Evolutionary conservation across 2,113 vertebrate species (phyloP).

Genomic region (Mesitornis unicolor): DNA sequence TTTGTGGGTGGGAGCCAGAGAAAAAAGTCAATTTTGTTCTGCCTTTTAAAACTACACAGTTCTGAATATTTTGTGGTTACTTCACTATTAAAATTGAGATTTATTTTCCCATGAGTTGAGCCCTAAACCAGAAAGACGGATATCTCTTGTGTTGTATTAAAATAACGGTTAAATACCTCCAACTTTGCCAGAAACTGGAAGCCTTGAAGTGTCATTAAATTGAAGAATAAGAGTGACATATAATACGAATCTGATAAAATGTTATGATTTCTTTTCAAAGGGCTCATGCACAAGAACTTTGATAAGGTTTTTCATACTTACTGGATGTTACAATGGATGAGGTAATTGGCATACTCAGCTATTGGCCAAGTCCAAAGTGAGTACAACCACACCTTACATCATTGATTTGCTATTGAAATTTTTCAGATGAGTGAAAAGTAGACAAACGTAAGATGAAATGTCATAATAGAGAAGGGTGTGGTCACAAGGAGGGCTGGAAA

Average conservation of each 20-base stretch:
- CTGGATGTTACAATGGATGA: not conserved
- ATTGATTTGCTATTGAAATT: not conserved
- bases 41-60: not conserved
- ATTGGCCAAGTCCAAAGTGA: not conserved
- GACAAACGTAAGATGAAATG: not conserved
- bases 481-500: not conserved
- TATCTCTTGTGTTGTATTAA: not conserved
- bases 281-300: not conserved
- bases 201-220: not conserved
- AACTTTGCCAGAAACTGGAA: not conserved
- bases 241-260: not conserved
- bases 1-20: not conserved
- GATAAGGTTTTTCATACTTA: not conserved
- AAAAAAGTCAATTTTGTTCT: not conserved
- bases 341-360: fast-evolving
- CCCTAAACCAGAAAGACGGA: not conserved
- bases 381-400: not conserved
- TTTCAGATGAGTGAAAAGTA: not conserved
- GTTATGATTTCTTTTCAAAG: not conserved
- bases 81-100: not conserved
- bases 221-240: not conserved
- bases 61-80: not conserved
- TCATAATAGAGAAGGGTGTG: not conserved
- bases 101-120: not conserved
- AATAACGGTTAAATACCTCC: not conserved